Evolutionary conservation across 1,140 invertebrate species (phyloP).

Genomic region (Prorops nasuta): DNA sequence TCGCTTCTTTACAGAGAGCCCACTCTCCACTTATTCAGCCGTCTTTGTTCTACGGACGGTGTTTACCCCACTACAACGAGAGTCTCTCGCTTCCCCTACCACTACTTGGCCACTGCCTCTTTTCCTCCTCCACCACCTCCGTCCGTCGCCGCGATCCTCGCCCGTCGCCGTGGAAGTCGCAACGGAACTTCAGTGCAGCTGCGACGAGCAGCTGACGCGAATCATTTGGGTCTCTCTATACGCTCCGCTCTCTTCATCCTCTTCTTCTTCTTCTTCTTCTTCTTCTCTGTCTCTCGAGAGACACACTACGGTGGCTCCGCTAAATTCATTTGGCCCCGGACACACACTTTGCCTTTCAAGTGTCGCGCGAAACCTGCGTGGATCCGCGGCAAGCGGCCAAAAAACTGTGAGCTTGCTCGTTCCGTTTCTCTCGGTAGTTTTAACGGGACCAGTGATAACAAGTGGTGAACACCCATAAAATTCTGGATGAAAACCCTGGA

Average conservation of each 20-base stretch:
- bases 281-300: constrained; percentile 1
- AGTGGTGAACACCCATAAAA: too few relatives aligned
- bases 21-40: constrained; percentile 3
- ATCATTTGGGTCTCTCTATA: too few relatives aligned
- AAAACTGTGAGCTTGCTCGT: too few relatives aligned
- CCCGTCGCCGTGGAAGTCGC: constrained; percentile 16
- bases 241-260: constrained; percentile 3
- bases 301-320: too few relatives aligned
- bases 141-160: constrained; percentile 11
- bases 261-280: constrained; percentile 2
- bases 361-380: too few relatives aligned
- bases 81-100: constrained; percentile 5
- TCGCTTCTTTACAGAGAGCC: constrained; percentile 7
- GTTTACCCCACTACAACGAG: constrained; percentile 4
- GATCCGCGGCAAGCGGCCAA: too few relatives aligned
- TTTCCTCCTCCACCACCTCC: constrained; percentile 6
- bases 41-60: background rate
- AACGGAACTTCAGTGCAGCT: constrained; percentile 37
- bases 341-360: too few relatives aligned
- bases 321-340: too few relatives aligned
- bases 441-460: too few relatives aligned
- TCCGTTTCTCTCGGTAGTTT: too few relatives aligned
- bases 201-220: constrained; percentile 40
- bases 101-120: constrained; percentile 9
- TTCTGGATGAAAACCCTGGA: too few relatives aligned